These are phyloP conservation scores for Drosophila sechellia DNA, from an alignment of 1,140 invertebrate species.

Conservation along the genomic window DNA sequence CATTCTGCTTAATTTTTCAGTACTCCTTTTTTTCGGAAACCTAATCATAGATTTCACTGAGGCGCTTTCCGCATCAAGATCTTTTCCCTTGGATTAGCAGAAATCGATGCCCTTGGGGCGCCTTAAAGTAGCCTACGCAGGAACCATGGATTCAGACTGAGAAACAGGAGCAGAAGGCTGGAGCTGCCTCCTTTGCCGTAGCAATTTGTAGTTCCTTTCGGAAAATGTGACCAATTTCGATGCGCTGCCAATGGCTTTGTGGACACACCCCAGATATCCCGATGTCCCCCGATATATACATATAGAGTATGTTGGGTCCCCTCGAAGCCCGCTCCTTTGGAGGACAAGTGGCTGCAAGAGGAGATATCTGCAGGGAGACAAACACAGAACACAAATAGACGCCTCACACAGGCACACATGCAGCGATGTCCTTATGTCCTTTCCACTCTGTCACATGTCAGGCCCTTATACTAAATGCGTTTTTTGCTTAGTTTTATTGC, in stretches of 20 bases:
- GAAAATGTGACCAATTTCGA: slow-evolving; percentile 54
- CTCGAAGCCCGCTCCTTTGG: slow-evolving; percentile 18
- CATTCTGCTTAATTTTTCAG: neutral
- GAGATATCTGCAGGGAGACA: slow-evolving; percentile 57
- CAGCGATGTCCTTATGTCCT: slow-evolving; percentile 23
- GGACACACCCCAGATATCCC: neutral
- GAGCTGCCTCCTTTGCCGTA: slow-evolving; percentile 8
- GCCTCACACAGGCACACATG: neutral
- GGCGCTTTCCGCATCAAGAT: slow-evolving; percentile 28
- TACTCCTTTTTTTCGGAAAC: neutral
- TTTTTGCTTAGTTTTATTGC: slow-evolving; percentile 81
- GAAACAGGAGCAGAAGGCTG: neutral
- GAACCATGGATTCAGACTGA: neutral
- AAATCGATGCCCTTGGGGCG: slow-evolving; percentile 3
- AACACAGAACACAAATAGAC: slow-evolving; percentile 29
- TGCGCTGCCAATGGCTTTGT: slow-evolving; percentile 32
- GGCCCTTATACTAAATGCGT: slow-evolving; percentile 74
- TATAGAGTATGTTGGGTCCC: slow-evolving; percentile 5
- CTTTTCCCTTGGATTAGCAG: slow-evolving; percentile 8
- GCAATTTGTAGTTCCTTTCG: slow-evolving; percentile 48
- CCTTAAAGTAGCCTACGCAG: slow-evolving; percentile 26
- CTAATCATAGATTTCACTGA: neutral
- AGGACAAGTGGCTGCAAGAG: slow-evolving; percentile 49
- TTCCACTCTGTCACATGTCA: slow-evolving; percentile 57
- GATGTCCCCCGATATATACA: neutral